Evolutionary conservation across 2,888 invertebrate species (phyloP), one percentile per base, ranked within the genome.

Genomic region (Chaitophorus viminalis): DNA sequence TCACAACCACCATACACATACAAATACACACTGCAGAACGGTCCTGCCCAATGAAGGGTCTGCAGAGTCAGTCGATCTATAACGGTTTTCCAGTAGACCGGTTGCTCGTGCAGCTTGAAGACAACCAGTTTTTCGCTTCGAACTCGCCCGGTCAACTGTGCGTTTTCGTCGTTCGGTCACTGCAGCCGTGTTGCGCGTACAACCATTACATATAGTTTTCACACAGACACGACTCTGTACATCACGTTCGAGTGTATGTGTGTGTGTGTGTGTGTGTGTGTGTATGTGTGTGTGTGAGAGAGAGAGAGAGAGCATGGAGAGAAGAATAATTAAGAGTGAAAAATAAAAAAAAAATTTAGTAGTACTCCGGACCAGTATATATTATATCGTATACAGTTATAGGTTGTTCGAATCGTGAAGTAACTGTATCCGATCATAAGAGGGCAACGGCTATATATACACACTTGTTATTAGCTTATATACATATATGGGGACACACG

Each of bases 1-100:
- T 46, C 14, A 3, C 25, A 6, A n/a, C n/a, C 2, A 21, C 2
- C 6, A 60, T 25, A 60, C 6, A 21, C 8, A 60, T 8, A 60
- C 60, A 5, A 46, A 14, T 6, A 25, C 21, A 60, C 60, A 18
- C 18, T 14, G 21, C 36, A 33, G 60, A 36, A 17, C 25, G 18
- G 33, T 54, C 60, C 36, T 60, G 60, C n/a, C 33, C 54, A 78
- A 36, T 54, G 36, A 79, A 79, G 60, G 60, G 60, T 79, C 60
- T 60, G 6, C 25, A 21, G 21, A 21, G 60, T 17, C 29, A 21
- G 60, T 17, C 29, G 39, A 39, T 39, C 14, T 4, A 9, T 72
- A 82, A 82, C 82, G 82, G 82, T 74, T 25, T n/a, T 33, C 31
- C 54, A 18, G 33, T 0, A 29, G 82, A 74, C 82, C 74, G 74